Evolutionary conservation across 2,797 vertebrate genomes (phyloP), one percentile per base, ranked within the genome.

Genomic region (Cynopterus sphinx): DNA sequence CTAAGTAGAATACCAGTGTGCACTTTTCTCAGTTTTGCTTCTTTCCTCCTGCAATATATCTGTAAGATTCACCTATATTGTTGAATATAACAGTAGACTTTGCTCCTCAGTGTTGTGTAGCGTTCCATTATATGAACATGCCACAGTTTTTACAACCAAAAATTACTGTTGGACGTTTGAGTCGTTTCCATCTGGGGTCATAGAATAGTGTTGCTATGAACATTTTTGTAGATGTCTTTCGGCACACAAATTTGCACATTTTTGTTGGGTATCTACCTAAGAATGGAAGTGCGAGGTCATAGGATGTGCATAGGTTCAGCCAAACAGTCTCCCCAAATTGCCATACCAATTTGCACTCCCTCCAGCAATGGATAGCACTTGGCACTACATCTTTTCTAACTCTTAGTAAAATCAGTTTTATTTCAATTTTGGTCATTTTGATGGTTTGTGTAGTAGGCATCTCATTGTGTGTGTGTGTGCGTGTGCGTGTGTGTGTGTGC

Each of bases 221-320:
- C 15, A 3, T 41, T 36, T 59, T 13, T 5, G 1, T 5, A 19
- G 6, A 4, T 31, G 9, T 67, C 61, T 81, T 61, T 22, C 16
- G 33, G 21, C 5, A 6, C 24, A 31, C 31, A 15, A 0, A 28
- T 0, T 0, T 2, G 5, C 68, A 13, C 46, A 8, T 13, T 28
- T 73, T 46, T 36, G 33, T 39, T 70, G 65, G 39, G 19, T 7
- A 2, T 28, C 19, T 26, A 19, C 22, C 22, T 41, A 53, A 65
- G 31, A n/a, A 49, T 67, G 67, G 79, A 90, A 39, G 67, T 6
- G 33, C 26, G 26, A 41, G 24, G 46, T 70, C 79, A 61, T 0
- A 3, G 39, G 22, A 22, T 16, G 11, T 19, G 3, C 74, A 6
- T 24, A 2, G 17, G 7, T 83, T 16, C 33, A 78, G 63, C 31